These are phyloP conservation scores for Pristionchus arcanus DNA, from an alignment of 2,888 invertebrate species.

Conservation along the genomic window DNA sequence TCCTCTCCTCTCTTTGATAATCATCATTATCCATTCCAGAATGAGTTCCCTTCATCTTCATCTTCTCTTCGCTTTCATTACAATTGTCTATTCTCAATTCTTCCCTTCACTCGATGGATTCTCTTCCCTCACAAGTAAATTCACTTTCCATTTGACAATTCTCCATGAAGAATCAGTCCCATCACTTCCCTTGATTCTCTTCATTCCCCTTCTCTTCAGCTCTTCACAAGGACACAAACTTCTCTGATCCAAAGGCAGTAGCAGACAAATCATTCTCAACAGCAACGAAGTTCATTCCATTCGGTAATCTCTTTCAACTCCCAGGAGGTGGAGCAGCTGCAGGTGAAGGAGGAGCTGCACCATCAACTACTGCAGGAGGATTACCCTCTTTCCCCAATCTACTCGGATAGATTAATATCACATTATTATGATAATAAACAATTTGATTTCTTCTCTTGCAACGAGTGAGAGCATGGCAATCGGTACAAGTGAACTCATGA, in stretches of 20 bases:
- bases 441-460: no score
- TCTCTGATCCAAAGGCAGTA: conserved; percentile 1
- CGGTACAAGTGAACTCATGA: no score
- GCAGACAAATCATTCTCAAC: neutral
- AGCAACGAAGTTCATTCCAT: conserved; percentile 8
- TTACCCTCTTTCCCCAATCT: neutral
- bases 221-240: neutral
- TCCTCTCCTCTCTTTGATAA: neutral
- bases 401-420: neutral
- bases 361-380: neutral
- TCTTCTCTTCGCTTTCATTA: conserved; percentile 3
- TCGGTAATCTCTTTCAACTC: neutral
- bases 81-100: conserved; percentile 9
- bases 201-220: neutral
- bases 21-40: neutral
- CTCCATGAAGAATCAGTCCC: neutral
- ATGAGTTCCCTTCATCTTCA: neutral
- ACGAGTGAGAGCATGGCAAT: no score
- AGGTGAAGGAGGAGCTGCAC: neutral
- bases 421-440: no score
- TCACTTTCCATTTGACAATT: neutral
- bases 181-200: no score
- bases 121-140: neutral
- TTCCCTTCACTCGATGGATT: conserved; percentile 16
- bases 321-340: neutral